Conservation (phyloP, 2,888 invertebrate genomes). For the Dichetophora obliterata region DNA sequence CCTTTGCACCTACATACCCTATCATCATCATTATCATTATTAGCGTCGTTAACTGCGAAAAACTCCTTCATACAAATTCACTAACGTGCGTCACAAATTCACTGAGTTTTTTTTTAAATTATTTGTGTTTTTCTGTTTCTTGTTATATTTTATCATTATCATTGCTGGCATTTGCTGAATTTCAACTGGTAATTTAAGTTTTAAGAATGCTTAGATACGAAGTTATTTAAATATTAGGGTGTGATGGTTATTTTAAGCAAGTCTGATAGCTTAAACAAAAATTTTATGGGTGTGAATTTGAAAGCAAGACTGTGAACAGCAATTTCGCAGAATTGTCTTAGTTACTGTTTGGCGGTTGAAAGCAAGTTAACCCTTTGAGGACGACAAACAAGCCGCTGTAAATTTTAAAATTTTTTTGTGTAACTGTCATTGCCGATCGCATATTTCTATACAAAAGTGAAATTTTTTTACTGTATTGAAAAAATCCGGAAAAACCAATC, state of each 20-base stretch:
- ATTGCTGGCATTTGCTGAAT: constrained; percentile 13
- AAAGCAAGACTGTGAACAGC: too few relatives aligned
- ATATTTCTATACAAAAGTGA: too few relatives aligned
- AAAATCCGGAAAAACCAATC: too few relatives aligned
- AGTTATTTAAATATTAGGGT: neutral
- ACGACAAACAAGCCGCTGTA: too few relatives aligned
- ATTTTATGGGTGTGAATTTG: too few relatives aligned
- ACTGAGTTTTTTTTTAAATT: neutral
- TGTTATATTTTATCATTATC: neutral
- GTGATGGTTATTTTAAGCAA: neutral
- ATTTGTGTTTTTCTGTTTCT: too few relatives aligned
- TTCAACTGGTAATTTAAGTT: neutral
- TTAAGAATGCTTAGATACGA: neutral
- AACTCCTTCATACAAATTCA: neutral
- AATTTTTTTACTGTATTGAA: too few relatives aligned
- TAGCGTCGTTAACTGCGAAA: neutral
- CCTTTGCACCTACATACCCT: neutral
- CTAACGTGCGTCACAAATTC: constrained; percentile 25
- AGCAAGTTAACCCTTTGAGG: too few relatives aligned
- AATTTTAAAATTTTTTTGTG: too few relatives aligned
- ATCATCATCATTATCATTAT: neutral
- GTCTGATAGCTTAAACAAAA: neutral
- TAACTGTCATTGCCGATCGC: too few relatives aligned
- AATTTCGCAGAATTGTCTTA: too few relatives aligned
- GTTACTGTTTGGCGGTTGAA: too few relatives aligned